A percentile compares a stretch with the other conserved stretches of the same genome.
phyloP scores from a whole-genome alignment of 2,113 vertebrate genomes.

The Pomatorhinus ruficollis region DNA sequence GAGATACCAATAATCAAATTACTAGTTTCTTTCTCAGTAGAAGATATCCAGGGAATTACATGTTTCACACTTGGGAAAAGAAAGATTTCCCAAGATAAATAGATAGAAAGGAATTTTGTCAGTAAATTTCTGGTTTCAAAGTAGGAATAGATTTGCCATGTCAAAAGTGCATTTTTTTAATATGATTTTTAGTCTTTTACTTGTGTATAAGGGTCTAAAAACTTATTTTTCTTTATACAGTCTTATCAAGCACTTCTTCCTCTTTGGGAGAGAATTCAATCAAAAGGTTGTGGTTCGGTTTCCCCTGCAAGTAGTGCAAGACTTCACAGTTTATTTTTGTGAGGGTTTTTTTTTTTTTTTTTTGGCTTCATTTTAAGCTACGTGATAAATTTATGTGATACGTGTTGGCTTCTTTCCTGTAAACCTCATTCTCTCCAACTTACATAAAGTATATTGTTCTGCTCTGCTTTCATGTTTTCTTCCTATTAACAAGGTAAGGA shows the following conservation, averaged over 20 bases:
- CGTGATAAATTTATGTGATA: not conserved
- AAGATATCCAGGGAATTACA: not conserved
- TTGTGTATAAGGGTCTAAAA: conserved; percentile 19
- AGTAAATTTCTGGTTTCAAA: not conserved
- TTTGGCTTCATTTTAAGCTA: not conserved
- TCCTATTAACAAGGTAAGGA: not conserved
- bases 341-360: no score
- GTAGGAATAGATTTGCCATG: not conserved
- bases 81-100: not conserved
- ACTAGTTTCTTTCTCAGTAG: not conserved
- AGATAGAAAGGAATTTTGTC: not conserved
- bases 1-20: not conserved
- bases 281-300: conserved; percentile 26
- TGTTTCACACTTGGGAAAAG: not conserved
- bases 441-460: not conserved
- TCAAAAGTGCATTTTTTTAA: conserved; percentile 7
- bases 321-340: not conserved
- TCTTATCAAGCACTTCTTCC: conserved; percentile 15
- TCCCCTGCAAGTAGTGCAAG: not conserved
- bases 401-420: not conserved
- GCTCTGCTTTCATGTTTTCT: not conserved
- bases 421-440: not conserved
- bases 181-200: conserved; percentile 40
- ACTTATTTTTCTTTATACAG: conserved; percentile 32
- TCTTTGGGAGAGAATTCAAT: conserved; percentile 32